Evolutionary conservation across 2,113 vertebrate species (phyloP).

Genomic region (Scomber japonicus): DNA sequence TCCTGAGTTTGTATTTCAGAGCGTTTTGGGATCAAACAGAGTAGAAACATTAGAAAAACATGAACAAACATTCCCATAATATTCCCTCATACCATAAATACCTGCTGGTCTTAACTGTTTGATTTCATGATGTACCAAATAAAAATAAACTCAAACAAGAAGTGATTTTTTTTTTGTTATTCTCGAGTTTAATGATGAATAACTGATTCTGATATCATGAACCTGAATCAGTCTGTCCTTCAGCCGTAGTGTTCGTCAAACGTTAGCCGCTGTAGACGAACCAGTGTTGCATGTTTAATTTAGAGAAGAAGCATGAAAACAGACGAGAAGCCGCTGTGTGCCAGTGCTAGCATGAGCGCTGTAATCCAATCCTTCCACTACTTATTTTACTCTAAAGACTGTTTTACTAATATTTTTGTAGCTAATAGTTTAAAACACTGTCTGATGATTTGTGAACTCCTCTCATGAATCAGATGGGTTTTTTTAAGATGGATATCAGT

Average conservation of each 20-base stretch:
- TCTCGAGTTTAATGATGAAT: too few species aligned
- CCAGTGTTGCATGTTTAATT: constrained; percentile 59
- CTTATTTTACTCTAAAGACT: neutral
- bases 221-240: neutral
- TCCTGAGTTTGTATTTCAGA: too few species aligned
- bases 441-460: too few species aligned
- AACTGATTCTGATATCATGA: neutral
- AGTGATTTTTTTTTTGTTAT: too few species aligned
- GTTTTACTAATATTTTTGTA: constrained; percentile 19
- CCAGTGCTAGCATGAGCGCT: constrained; percentile 38
- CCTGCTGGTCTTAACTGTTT: too few species aligned
- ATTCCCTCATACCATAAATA: too few species aligned
- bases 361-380: constrained; percentile 30
- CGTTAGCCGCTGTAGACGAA: neutral
- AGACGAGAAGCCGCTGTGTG: constrained; percentile 20
- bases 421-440: neutral
- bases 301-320: constrained; percentile 40
- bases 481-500: neutral
- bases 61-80: too few species aligned
- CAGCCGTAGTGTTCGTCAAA: neutral
- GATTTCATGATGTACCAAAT: too few species aligned
- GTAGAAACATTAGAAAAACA: too few species aligned
- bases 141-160: too few species aligned
- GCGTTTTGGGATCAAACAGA: too few species aligned
- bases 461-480: neutral